Base-by-base conservation (phyloP, 2,113 vertebrate genomes). In the Peromyscus polionotus region DNA sequence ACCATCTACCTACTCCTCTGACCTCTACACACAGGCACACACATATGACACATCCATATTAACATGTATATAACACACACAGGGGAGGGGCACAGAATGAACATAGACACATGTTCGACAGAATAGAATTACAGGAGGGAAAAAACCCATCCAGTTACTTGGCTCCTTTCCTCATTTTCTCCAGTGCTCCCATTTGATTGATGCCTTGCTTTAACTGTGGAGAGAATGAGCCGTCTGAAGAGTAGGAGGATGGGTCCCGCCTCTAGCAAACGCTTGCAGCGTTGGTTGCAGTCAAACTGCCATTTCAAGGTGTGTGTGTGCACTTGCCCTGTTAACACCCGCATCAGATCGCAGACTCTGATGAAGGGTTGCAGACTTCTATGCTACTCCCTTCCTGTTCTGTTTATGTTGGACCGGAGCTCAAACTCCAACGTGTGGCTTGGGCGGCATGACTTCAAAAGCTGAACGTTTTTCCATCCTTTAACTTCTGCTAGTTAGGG, bases 301-400 rank as follows among this genome's bases (percentile, higher is more conserved):
- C 11, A 0, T 75, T 80, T 91, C 96, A 76, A 92, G 96, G 94
- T 97, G 65, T 84, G 57, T 48, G 45, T 48, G 45, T 84, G 57
- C 51, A 5, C 86, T 97, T 48, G 86, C 76, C 81, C 3, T 92
- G 88, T 94, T 73, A 83, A 92, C 95, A 76, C 85, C 13, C 13
- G 42, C 85, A 0, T 91, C 61, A 39, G 88, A 87, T 54, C 48
- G 39, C 93, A 91, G 95, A 91, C 57, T 51, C 90, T 59, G 92
- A 87, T 39, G 92, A 77, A 81, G 81, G 85, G 22, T 68, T 63
- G 33, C 68, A 87, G 45, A 81, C 94, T 85, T 39, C 96, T 39
- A 93, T 70, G 86, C 51, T 63, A 72, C 86, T 93, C 93, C 96
- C 94, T 97, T 96, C 94, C 86, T 72, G 84, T 87, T 91, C 86